Conservation (phyloP, 2,113 vertebrate species). For the Cygnus atratus region DNA sequence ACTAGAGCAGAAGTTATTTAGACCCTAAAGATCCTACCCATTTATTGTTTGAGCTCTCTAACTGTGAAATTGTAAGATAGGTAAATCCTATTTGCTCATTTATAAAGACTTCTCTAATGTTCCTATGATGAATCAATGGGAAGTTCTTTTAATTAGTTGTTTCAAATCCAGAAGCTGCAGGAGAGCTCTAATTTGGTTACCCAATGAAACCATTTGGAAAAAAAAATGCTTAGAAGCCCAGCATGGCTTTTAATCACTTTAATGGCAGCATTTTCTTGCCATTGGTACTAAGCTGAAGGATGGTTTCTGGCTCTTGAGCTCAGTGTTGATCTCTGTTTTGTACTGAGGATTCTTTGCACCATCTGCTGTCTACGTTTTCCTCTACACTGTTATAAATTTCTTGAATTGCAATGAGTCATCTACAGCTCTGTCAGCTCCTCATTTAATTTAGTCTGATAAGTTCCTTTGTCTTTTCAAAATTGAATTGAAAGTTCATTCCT, state of each 20-base stretch:
- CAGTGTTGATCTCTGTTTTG: background rate
- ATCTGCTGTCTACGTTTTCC: slow-evolving; percentile 21
- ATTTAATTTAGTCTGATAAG: background rate
- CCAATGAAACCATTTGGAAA: slow-evolving; percentile 6
- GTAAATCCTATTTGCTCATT: background rate
- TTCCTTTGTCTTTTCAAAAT: background rate
- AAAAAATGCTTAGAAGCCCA: background rate
- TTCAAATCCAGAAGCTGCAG: slow-evolving; percentile 33
- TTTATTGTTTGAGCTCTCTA: background rate
- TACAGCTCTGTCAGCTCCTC: background rate
- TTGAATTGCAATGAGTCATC: background rate
- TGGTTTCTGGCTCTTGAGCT: background rate
- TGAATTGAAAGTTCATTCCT: background rate
- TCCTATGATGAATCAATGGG: slow-evolving; percentile 25
- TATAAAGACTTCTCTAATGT: background rate
- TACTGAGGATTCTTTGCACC: background rate
- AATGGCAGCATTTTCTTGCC: slow-evolving; percentile 22
- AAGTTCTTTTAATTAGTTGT: slow-evolving; percentile 27
- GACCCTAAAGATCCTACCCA: background rate
- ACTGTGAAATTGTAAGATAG: background rate
- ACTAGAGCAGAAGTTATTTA: background rate
- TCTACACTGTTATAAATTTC: background rate
- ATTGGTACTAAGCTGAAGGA: slow-evolving; percentile 1
- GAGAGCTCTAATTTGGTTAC: slow-evolving; percentile 21
- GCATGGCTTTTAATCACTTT: slow-evolving; percentile 26